A percentile compares a stretch with the other conserved stretches of the same genome.
These are phyloP conservation scores for Lynx canadensis DNA, from an alignment of 2,113 vertebrate genomes.

Conservation along the genomic window DNA sequence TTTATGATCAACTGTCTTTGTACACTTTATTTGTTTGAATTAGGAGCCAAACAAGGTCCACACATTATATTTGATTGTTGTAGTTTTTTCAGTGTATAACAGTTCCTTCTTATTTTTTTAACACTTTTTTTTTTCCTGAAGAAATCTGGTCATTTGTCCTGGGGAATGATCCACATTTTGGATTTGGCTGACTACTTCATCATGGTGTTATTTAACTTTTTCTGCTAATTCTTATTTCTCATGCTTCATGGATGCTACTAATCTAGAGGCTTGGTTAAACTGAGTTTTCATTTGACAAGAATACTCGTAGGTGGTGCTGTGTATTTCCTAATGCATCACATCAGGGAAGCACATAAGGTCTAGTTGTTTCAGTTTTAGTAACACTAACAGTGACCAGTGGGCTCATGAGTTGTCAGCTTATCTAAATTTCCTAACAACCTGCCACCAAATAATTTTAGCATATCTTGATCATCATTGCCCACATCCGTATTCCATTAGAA, in stretches of 20 bases:
- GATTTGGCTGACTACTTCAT: background rate
- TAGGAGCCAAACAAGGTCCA: background rate
- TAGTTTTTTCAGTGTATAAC: background rate
- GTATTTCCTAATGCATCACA: background rate
- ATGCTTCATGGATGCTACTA: background rate
- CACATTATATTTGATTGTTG: background rate
- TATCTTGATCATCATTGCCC: background rate
- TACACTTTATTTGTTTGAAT: background rate
- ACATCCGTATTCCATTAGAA: background rate
- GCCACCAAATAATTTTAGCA: constrained; percentile 1
- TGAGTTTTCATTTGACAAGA: constrained; percentile 1
- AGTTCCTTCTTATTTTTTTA: background rate
- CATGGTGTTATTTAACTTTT: background rate
- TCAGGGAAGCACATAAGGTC: background rate
- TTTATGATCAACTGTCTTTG: background rate
- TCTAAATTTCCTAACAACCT: background rate
- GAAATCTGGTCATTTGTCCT: background rate
- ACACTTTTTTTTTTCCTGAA: background rate
- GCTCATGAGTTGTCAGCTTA: background rate
- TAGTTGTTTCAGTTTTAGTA: background rate
- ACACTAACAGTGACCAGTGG: background rate
- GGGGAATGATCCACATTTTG: background rate
- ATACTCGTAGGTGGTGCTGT: background rate
- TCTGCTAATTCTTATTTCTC: background rate
- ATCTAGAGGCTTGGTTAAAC: background rate